Conservation (phyloP, 2,888 invertebrate genomes). For the Adela reaumurella region DNA sequence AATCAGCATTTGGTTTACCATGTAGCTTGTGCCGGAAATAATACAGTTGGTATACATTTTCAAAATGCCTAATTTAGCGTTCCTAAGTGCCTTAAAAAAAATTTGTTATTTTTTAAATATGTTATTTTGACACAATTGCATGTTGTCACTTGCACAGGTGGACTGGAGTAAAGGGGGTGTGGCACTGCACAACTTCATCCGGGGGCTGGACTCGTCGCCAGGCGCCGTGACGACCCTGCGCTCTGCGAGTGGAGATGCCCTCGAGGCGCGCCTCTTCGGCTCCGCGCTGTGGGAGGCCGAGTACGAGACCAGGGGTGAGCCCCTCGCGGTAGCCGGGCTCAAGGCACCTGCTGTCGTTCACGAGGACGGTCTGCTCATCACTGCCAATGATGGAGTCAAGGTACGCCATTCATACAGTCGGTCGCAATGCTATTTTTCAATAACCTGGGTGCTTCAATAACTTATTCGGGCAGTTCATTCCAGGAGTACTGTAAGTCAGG, state of each 20-base stretch:
- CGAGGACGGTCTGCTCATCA: constrained; percentile 73
- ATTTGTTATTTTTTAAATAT: too few relatives aligned
- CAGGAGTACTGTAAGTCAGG: too few relatives aligned
- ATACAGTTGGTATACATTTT: too few relatives aligned
- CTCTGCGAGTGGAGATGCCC: constrained; percentile 34
- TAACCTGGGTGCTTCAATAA: too few relatives aligned
- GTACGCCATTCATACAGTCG: constrained; percentile 47
- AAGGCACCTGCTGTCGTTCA: constrained; percentile 66
- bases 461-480: too few relatives aligned
- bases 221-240: constrained; percentile 73
- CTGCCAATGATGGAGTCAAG: constrained; percentile 74
- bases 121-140: too few relatives aligned
- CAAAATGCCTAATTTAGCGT: too few relatives aligned
- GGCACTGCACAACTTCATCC: constrained; percentile 88
- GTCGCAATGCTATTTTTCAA: too few relatives aligned
- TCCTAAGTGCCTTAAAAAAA: too few relatives aligned
- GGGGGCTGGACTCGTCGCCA: constrained; percentile 92
- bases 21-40: too few relatives aligned
- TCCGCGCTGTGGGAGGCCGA: constrained; percentile 67
- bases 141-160: constrained; percentile 45
- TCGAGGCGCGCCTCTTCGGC: constrained; percentile 75
- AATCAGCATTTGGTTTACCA: too few relatives aligned
- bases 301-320: constrained; percentile 52
- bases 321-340: constrained; percentile 60
- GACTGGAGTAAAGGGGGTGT: constrained; percentile 67